Evolutionary conservation across 1,140 invertebrate genomes (phyloP).

Genomic region (Drosophila micromelanica): DNA sequence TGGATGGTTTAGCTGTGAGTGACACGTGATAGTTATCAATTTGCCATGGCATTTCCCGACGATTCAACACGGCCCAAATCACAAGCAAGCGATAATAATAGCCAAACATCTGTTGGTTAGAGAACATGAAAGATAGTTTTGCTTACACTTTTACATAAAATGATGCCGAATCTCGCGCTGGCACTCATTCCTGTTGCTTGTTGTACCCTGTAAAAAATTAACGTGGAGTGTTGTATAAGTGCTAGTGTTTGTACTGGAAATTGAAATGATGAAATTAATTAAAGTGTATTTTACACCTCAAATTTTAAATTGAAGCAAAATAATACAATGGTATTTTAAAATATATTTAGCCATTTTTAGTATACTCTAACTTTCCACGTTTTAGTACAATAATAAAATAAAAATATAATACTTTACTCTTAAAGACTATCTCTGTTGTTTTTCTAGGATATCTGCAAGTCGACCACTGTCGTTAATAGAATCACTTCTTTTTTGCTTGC

Average conservation of each 20-base stretch:
- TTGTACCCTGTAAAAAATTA: background rate
- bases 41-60: constrained; percentile 12
- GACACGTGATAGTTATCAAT: constrained; percentile 24
- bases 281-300: too few relatives aligned
- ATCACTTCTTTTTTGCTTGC: constrained; percentile 43
- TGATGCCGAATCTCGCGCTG: constrained; percentile 7
- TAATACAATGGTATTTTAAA: too few relatives aligned
- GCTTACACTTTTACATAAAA: constrained; percentile 1
- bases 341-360: too few relatives aligned
- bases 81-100: constrained; percentile 1
- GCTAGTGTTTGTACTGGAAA: too few relatives aligned
- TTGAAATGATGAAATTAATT: too few relatives aligned
- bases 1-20: background rate
- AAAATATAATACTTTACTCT: too few relatives aligned
- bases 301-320: too few relatives aligned
- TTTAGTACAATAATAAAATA: too few relatives aligned
- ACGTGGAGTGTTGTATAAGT: background rate
- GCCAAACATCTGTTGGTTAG: constrained; percentile 1
- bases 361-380: too few relatives aligned
- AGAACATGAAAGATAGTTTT: constrained; percentile 15
- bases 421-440: too few relatives aligned
- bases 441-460: background rate
- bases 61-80: constrained; percentile 18
- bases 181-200: constrained; percentile 54
- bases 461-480: background rate